Evolutionary conservation across 2,888 invertebrate genomes (phyloP).

Genomic region (Cheiracanthium punctorium): DNA sequence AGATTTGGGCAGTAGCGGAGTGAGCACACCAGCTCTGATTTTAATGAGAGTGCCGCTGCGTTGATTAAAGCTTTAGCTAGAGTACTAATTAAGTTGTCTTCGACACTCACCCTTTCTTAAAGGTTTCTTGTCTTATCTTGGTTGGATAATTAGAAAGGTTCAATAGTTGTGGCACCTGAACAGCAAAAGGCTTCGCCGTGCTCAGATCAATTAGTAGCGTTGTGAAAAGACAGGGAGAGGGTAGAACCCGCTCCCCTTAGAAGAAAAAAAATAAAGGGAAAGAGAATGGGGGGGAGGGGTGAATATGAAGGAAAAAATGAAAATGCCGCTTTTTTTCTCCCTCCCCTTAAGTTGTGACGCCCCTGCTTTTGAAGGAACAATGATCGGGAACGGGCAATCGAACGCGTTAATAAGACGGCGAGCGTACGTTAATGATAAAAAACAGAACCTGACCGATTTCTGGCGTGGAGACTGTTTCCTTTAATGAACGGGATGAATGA

Average conservation of each 20-base stretch:
- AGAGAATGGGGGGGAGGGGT: too few species aligned
- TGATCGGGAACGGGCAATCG: slow-evolving; percentile 46
- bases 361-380: neutral
- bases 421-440: slow-evolving; percentile 42
- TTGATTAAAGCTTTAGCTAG: slow-evolving; percentile 59
- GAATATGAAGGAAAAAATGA: neutral
- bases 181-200: slow-evolving; percentile 27
- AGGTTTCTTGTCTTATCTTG: slow-evolving; percentile 66
- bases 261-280: too few species aligned
- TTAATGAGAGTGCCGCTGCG: slow-evolving; percentile 58
- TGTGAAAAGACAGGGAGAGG: neutral
- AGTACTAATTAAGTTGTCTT: slow-evolving; percentile 69
- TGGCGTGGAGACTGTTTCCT: neutral
- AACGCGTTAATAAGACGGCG: slow-evolving; percentile 51
- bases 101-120: slow-evolving; percentile 59
- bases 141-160: slow-evolving; percentile 65
- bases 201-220: slow-evolving; percentile 42
- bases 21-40: slow-evolving; percentile 39
- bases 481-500: slow-evolving; percentile 19
- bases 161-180: slow-evolving; percentile 59
- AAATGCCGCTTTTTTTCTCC: neutral
- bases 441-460: slow-evolving; percentile 7
- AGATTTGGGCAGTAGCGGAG: slow-evolving; percentile 33
- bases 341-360: too few species aligned
- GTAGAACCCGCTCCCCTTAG: neutral